A percentile compares a stretch with the other conserved stretches of the same genome.
Evolutionary conservation across 2,797 vertebrate genomes (phyloP).

Genomic region (Pseudotriccus pelzelni): DNA sequence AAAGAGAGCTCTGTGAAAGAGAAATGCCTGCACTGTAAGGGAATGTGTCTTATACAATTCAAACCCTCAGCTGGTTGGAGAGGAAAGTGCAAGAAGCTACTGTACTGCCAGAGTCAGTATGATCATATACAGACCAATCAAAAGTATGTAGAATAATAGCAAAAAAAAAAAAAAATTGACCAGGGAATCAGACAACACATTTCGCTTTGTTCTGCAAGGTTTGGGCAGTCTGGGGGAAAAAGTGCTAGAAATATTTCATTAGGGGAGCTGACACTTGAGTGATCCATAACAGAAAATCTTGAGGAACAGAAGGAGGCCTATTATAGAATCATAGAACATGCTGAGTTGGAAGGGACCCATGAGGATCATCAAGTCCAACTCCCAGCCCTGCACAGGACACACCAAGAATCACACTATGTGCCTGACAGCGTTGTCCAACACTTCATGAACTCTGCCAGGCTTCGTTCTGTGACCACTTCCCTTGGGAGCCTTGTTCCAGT

Average conservation of each 20-base stretch:
- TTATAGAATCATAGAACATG: not conserved
- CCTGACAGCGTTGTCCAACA: fast-evolving
- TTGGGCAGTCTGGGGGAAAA: not conserved
- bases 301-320: not conserved
- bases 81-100: not conserved
- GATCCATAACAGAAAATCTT: not conserved
- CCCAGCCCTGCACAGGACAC: not conserved
- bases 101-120: not conserved
- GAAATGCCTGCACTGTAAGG: not conserved
- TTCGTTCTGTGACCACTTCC: not conserved
- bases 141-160: not conserved
- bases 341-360: not conserved
- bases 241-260: not conserved
- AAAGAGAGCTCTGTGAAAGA: not conserved
- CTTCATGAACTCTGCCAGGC: not conserved
- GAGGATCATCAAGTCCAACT: fast-evolving
- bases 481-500: not conserved
- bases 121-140: not conserved
- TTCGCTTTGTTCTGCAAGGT: not conserved
- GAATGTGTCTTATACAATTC: not conserved
- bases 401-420: not conserved
- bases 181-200: not conserved
- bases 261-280: not conserved
- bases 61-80: not conserved
- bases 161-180: not conserved